phyloP scores from a whole-genome alignment of 64 coral and sea anemone genomes.

The Hydrozoanthus tunicans region DNA sequence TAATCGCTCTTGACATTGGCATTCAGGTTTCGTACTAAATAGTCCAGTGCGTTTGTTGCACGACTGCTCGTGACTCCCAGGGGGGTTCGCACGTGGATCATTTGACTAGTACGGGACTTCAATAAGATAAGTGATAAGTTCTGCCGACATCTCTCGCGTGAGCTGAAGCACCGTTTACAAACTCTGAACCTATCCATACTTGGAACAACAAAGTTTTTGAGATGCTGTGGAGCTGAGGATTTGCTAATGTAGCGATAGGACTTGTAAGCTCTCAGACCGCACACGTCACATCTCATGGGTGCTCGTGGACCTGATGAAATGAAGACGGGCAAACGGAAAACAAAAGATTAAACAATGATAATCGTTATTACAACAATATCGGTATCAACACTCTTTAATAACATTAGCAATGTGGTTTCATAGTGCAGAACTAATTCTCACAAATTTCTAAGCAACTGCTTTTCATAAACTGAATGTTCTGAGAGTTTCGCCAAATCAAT shows the following conservation, averaged over 20 bases:
- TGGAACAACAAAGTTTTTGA: slow-evolving; percentile 80
- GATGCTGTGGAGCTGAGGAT: slow-evolving; percentile 69
- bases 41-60: slow-evolving; percentile 60
- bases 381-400: too few relatives aligned
- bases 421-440: too few relatives aligned
- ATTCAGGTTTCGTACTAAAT: slow-evolving; percentile 63
- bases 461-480: too few relatives aligned
- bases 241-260: slow-evolving; percentile 84
- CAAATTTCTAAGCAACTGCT: too few relatives aligned
- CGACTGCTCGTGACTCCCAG: slow-evolving; percentile 69
- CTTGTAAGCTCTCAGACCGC: slow-evolving; percentile 82
- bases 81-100: slow-evolving; percentile 71
- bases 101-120: slow-evolving; percentile 75
- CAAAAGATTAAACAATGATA: neutral
- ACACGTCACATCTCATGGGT: slow-evolving; percentile 86
- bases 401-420: too few relatives aligned
- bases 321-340: neutral
- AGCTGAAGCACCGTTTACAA: slow-evolving; percentile 85
- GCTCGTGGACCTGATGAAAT: slow-evolving; percentile 6
- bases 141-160: slow-evolving; percentile 76
- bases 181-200: slow-evolving; percentile 82
- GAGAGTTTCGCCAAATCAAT: too few relatives aligned
- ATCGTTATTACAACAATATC: too few relatives aligned
- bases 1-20: slow-evolving; percentile 65
- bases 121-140: slow-evolving; percentile 80